phyloP scores from a whole-genome alignment of 2,888 invertebrate species.

The Lypha dubia region DNA sequence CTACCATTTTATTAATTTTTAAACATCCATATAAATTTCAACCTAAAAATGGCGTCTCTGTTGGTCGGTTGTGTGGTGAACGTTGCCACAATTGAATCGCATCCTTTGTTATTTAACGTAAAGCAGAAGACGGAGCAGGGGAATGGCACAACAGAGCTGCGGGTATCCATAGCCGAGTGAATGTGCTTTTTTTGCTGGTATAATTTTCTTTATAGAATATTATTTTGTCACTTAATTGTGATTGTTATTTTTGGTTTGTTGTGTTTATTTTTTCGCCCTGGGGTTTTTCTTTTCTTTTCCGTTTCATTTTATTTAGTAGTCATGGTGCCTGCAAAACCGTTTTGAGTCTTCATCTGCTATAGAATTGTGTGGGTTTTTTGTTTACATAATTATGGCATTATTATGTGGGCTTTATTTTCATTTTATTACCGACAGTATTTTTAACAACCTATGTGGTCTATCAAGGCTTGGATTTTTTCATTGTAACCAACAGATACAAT shows the following conservation, averaged over 20 bases:
- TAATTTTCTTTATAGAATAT: conserved; percentile 21
- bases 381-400: conserved; percentile 72
- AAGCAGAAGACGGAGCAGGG: no score
- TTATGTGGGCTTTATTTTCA: conserved; percentile 67
- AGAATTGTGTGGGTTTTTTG: conserved; percentile 70
- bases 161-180: conserved; percentile 51
- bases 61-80: conserved; percentile 4
- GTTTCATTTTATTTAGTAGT: not conserved
- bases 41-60: conserved; percentile 54
- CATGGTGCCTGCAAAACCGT: conserved; percentile 1
- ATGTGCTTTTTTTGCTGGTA: conserved; percentile 51
- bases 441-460: conserved; percentile 66
- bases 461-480: conserved; percentile 14
- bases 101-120: conserved; percentile 39
- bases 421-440: conserved; percentile 45
- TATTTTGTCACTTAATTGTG: conserved; percentile 71
- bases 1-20: conserved; percentile 30
- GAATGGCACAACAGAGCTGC: conserved; percentile 41
- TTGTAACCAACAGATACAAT: not conserved
- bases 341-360: conserved; percentile 28
- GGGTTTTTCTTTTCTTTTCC: conserved; percentile 50
- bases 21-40: conserved; percentile 36
- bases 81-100: not conserved
- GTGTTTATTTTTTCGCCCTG: conserved; percentile 52
- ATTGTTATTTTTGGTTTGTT: conserved; percentile 58